These are phyloP conservation scores for Rhagonycha fulva DNA, from an alignment of 2,888 invertebrate genomes.

Conservation along the genomic window DNA sequence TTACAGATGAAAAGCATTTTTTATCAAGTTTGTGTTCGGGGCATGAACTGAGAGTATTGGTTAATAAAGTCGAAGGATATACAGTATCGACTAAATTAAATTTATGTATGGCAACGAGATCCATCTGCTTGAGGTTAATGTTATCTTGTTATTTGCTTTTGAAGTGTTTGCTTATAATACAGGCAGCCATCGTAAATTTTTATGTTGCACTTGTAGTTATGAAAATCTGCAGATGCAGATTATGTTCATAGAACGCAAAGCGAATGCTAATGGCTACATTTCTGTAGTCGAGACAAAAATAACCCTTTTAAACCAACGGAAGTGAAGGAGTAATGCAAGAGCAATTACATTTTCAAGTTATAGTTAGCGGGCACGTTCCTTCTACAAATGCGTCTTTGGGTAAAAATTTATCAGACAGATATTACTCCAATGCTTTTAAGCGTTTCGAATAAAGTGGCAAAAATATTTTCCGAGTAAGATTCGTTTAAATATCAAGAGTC, in stretches of 20 bases:
- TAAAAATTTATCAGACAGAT: slow-evolving; percentile 19
- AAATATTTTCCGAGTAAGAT: background rate
- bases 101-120: background rate
- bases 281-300: slow-evolving; percentile 17
- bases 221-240: slow-evolving; percentile 13
- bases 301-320: slow-evolving; percentile 24
- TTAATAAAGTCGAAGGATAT: background rate
- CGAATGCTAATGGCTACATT: slow-evolving; percentile 16
- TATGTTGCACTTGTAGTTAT: background rate
- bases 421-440: slow-evolving; percentile 18
- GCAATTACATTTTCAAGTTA: slow-evolving; percentile 21
- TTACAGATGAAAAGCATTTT: background rate
- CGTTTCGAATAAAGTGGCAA: background rate
- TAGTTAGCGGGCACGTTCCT: slow-evolving; percentile 14
- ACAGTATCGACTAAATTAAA: background rate
- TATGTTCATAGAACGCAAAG: slow-evolving; percentile 6
- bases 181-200: background rate
- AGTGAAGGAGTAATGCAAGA: slow-evolving; percentile 11
- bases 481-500: background rate
- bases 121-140: background rate
- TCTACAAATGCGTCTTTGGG: slow-evolving; percentile 5
- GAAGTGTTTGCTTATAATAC: background rate
- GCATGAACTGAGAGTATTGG: background rate
- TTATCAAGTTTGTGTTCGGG: background rate
- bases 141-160: background rate